Percentiles rank a stretch among this genome's conserved stretches.
Conservation (phyloP, 2,888 invertebrate species). For the Andrena fulva region DNA sequence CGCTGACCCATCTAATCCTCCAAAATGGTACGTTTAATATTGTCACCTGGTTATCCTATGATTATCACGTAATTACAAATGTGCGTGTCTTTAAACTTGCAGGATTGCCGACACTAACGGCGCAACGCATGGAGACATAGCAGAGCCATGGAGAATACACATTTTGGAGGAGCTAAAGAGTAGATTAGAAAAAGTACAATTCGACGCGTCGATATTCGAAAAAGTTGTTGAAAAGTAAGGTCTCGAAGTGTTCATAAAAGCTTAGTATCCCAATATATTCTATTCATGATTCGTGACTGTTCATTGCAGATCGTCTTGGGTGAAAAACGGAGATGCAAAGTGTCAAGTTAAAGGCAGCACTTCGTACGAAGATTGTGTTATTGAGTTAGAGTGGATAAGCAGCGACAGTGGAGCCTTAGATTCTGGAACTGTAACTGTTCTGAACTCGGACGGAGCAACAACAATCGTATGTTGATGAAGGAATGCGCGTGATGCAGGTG, state of each 20-base stretch:
- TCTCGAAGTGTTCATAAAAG: neutral
- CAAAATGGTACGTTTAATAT: slow-evolving; percentile 88
- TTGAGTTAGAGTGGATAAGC: slow-evolving; percentile 94
- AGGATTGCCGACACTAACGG: slow-evolving; percentile 87
- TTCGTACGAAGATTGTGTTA: slow-evolving; percentile 90
- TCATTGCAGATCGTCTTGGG: slow-evolving; percentile 90
- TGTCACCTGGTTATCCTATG: neutral
- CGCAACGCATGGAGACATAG: slow-evolving; percentile 87
- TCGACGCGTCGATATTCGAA: slow-evolving; percentile 88
- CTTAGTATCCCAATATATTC: neutral
- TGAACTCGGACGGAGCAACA: slow-evolving; percentile 91
- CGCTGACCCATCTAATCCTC: slow-evolving; percentile 90
- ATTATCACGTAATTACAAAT: slow-evolving; percentile 58
- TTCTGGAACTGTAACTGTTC: slow-evolving; percentile 91
- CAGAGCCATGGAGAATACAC: slow-evolving; percentile 91
- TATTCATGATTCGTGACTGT: neutral
- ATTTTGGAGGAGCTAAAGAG: slow-evolving; percentile 89
- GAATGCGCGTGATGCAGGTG: slow-evolving; percentile 9
- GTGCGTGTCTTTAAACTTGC: slow-evolving; percentile 43
- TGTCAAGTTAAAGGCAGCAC: slow-evolving; percentile 85
- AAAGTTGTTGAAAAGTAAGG: slow-evolving; percentile 90
- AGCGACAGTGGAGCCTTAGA: slow-evolving; percentile 87
- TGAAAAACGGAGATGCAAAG: slow-evolving; percentile 92
- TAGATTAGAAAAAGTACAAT: slow-evolving; percentile 85
- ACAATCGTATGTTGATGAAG: slow-evolving; percentile 88